Conservation (phyloP, 2,797 vertebrate genomes). For the Chromis chromis region DNA sequence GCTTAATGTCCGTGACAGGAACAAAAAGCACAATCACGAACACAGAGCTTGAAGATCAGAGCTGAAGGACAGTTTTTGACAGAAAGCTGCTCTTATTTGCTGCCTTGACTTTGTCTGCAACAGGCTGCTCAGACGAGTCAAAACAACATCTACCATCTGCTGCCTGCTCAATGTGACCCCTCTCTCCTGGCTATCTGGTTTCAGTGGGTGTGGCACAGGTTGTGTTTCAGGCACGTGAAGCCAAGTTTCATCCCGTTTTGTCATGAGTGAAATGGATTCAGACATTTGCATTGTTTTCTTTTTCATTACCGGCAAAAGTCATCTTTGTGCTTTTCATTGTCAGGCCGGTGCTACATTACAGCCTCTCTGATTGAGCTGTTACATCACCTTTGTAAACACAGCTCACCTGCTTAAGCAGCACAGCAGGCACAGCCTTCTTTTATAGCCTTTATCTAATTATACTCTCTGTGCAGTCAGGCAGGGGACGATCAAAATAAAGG, state of each 20-base stretch:
- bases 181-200: conserved; percentile 58
- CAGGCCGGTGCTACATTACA: neutral
- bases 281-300: neutral
- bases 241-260: conserved; percentile 5
- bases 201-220: conserved; percentile 50
- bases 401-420: conserved; percentile 55
- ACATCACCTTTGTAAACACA: conserved; percentile 60
- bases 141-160: conserved; percentile 66
- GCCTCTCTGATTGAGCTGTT: conserved; percentile 32
- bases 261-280: neutral
- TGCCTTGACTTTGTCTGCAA: conserved; percentile 25
- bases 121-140: conserved; percentile 6
- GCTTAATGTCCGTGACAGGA: conserved; percentile 41
- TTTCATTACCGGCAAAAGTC: conserved; percentile 1
- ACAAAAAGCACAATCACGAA: conserved; percentile 45
- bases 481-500: conserved; percentile 22
- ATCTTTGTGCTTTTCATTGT: neutral
- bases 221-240: conserved; percentile 19
- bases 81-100: conserved; percentile 10
- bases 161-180: conserved; percentile 38
- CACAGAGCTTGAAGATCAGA: conserved; percentile 14
- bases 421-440: conserved; percentile 40
- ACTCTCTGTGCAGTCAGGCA: conserved; percentile 27
- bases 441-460: conserved; percentile 64
- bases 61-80: conserved; percentile 14